phyloP scores from a whole-genome alignment of 2,113 vertebrate genomes.

The Passer domesticus region DNA sequence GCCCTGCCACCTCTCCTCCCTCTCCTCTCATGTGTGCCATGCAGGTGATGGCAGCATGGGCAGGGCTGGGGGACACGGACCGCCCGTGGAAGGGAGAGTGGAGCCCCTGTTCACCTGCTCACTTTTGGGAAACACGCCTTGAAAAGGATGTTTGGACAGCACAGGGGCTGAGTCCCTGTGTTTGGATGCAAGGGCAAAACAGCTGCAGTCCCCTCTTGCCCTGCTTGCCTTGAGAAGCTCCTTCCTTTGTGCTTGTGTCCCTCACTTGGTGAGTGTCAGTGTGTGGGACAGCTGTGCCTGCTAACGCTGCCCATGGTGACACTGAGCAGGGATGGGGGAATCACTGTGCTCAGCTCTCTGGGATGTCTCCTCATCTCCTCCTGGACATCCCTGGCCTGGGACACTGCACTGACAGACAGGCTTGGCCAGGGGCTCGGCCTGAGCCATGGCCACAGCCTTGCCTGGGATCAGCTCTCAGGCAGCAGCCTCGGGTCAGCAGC shows the following conservation, averaged over 20 bases:
- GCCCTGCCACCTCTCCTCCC: background rate
- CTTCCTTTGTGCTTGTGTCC: background rate
- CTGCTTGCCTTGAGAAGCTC: background rate
- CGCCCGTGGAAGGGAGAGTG: background rate
- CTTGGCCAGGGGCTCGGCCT: background rate
- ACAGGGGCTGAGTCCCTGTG: background rate
- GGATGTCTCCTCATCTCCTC: background rate
- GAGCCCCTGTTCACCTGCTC: background rate
- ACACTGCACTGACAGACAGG: accelerated
- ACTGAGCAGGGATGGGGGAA: background rate
- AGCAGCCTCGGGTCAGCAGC: background rate
- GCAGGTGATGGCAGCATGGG: background rate
- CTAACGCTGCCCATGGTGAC: accelerated
- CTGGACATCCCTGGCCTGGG: background rate
- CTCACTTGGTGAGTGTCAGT: background rate
- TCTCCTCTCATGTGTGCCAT: accelerated
- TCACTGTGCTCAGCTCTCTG: background rate
- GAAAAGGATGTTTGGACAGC: background rate
- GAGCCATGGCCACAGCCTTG: accelerated
- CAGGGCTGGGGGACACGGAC: background rate
- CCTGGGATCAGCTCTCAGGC: accelerated
- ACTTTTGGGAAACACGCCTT: background rate
- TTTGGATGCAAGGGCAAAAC: background rate
- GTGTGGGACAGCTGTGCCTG: background rate
- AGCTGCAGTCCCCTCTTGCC: background rate